Base-by-base conservation (phyloP, 2,113 vertebrate species). In the Marmota monax region DNA sequence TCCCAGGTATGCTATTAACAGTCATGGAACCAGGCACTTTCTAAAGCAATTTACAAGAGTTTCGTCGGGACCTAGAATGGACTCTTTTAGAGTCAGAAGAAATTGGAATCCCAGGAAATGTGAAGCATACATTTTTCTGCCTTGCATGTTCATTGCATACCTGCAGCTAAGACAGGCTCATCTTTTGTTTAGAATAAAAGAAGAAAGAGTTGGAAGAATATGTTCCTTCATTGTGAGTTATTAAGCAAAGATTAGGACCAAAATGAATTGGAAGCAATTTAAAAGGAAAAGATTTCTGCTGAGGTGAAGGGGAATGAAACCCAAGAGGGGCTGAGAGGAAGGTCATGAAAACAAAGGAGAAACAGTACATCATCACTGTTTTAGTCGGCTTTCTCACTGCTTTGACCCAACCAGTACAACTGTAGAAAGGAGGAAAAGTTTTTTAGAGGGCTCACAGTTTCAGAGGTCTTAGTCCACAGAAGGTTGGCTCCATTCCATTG, bases 151-250 rank as follows among this genome's bases (percentile, higher is more conserved):
- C 72, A 78, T 90, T 67, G 27, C 29, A 90, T 58, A 45, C 73
- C 48, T 86, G 25, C 29, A 90, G 42, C 73, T 80, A 53, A 92
- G 37, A 82, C 37, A 74, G 65, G 16, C 37, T 85, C 61, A 74
- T 80, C 11, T 92, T 88, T 90, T 94, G 96, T 97, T 63, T 78
- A 73, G 53, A 92, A 91, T 63, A 61, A 83, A 90, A 80, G 29
- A n/a, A 23, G 5, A 69, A 67, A 73, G 48, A 72, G 16, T 94
- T 95, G 56, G 45, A 83, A 73, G 76, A 69, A 88, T 4, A 74
- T 7, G 77, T 94, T 90, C 65, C 88, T 93, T 96, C 53, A 61
- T 84, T 95, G 67, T 85, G 86, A 90, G 37, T 94, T 96, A 45
- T 90, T 92, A 92, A 95, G 65, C 27, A 45, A 90, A 92, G 91